phyloP scores from a whole-genome alignment of 2,113 vertebrate species.

The Lynx canadensis region DNA sequence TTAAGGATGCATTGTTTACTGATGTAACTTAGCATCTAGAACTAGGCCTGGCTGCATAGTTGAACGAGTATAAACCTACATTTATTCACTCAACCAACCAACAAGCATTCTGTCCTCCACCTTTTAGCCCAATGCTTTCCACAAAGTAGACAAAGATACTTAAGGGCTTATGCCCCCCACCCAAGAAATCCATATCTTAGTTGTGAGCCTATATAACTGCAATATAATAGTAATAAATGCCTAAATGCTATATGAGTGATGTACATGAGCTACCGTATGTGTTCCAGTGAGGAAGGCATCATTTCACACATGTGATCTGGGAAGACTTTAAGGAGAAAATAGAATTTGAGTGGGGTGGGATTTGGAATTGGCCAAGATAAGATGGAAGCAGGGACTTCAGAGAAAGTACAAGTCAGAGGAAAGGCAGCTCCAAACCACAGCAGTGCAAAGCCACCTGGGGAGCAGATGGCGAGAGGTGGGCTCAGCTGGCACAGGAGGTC shows the following conservation, averaged over 20 bases:
- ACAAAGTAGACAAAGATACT: not conserved
- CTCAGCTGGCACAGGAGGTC: not conserved
- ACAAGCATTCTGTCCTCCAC: not conserved
- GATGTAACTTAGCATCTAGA: not conserved
- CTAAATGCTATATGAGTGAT: not conserved
- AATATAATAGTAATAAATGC: not conserved
- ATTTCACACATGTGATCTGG: not conserved
- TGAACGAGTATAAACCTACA: not conserved
- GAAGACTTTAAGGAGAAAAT: not conserved
- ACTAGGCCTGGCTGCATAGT: not conserved
- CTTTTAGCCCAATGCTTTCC: not conserved
- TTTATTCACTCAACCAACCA: not conserved
- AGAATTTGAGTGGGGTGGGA: not conserved
- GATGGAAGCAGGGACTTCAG: not conserved
- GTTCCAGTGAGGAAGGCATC: not conserved
- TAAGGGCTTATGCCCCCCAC: not conserved
- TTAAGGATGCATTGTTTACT: not conserved
- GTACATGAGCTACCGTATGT: too few species aligned
- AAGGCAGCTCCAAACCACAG: not conserved
- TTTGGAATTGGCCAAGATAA: not conserved
- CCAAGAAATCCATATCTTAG: not conserved
- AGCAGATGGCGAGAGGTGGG: not conserved
- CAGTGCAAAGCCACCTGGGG: not conserved
- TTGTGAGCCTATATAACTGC: not conserved
- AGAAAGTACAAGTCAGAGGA: not conserved